phyloP scores from a whole-genome alignment of 92 coral and sea anemone genomes.

The Actinostola sp. region DNA sequence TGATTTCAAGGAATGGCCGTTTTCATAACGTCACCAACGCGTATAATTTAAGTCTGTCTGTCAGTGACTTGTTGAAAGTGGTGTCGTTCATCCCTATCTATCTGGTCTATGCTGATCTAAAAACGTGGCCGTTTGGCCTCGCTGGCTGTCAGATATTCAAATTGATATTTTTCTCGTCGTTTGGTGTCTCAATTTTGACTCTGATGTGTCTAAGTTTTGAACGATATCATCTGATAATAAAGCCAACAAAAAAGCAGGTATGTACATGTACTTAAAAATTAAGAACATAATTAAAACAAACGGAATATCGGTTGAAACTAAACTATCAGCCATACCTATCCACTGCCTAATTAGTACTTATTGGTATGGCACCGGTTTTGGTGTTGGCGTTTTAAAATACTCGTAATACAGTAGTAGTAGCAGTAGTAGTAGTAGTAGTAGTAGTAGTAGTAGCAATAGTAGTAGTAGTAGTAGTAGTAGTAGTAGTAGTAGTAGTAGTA shows the following conservation, averaged over 20 bases:
- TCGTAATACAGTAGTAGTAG: no score
- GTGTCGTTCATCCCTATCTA: slow-evolving; percentile 61
- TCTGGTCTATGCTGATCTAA: slow-evolving; percentile 50
- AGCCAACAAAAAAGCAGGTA: slow-evolving; percentile 73
- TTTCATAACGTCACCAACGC: slow-evolving; percentile 63
- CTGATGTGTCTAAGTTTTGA: slow-evolving; percentile 74
- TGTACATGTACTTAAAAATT: no score
- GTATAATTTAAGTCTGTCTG: slow-evolving; percentile 64
- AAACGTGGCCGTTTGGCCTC: slow-evolving; percentile 42
- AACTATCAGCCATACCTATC: no score
- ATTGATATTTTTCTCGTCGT: slow-evolving; percentile 40
- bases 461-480: no score
- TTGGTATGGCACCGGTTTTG: no score
- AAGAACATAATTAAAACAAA: no score
- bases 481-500: no score
- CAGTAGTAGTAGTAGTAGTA: no score
- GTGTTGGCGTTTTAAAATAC: no score
- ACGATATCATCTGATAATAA: slow-evolving; percentile 61
- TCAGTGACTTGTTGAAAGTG: slow-evolving; percentile 70
- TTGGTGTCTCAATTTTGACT: slow-evolving; percentile 51
- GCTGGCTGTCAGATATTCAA: slow-evolving; percentile 45
- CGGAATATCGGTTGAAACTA: no score
- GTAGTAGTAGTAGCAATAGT: no score
- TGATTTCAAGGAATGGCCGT: slow-evolving; percentile 53
- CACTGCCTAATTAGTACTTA: no score